Conservation (phyloP, 2,113 vertebrate species). For the Tretioscincus oriximinensis region DNA sequence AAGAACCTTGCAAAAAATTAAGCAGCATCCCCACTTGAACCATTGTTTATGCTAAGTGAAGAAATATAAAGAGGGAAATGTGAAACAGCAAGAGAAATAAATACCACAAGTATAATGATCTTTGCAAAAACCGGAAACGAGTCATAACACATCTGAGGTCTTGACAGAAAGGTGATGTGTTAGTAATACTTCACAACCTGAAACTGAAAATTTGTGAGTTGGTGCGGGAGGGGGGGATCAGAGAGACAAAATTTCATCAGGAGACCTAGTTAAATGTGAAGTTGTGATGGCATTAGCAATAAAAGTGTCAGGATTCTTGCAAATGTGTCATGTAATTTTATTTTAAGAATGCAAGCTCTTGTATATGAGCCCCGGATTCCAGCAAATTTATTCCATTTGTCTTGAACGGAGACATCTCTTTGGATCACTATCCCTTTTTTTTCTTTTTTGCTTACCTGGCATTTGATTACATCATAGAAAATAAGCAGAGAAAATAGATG, state of each 20-base stretch:
- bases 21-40: neutral
- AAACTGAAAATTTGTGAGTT: neutral
- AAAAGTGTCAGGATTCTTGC: slow-evolving; percentile 50
- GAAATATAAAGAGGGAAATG: neutral
- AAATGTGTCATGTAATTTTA: slow-evolving; percentile 54
- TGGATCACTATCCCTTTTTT: slow-evolving; percentile 46
- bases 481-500: slow-evolving; percentile 39
- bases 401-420: slow-evolving; percentile 49
- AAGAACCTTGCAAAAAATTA: no score
- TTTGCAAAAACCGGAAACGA: neutral
- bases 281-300: slow-evolving; percentile 42
- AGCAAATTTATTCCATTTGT: slow-evolving; percentile 62
- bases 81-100: neutral
- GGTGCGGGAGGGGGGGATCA: neutral
- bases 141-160: neutral
- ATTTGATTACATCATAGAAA: slow-evolving; percentile 55
- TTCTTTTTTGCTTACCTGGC: slow-evolving; percentile 39
- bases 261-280: slow-evolving; percentile 49
- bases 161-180: neutral
- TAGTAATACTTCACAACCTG: neutral
- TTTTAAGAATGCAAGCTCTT: slow-evolving; percentile 58
- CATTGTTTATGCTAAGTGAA: neutral
- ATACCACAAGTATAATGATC: neutral
- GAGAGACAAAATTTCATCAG: neutral
- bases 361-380: slow-evolving; percentile 51